A percentile compares a stretch with the other conserved stretches of the same genome.
Evolutionary conservation across 2,888 invertebrate species (phyloP).

Genomic region (Eretmocerus hayati): DNA sequence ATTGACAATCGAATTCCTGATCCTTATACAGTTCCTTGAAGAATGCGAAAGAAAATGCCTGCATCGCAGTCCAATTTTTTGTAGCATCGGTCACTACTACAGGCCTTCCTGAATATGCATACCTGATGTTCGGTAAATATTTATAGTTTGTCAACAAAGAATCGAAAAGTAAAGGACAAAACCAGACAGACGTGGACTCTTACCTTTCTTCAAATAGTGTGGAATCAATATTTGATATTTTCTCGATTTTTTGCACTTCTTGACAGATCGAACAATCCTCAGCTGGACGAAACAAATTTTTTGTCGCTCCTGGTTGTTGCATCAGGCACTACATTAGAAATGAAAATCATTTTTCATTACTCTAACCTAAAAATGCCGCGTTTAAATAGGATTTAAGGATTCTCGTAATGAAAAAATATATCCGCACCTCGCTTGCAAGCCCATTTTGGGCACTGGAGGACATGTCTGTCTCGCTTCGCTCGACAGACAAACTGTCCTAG

Average conservation of each 20-base stretch:
- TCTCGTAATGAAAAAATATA: too few relatives aligned
- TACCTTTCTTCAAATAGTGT: slow-evolving; percentile 65
- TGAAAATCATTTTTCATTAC: too few relatives aligned
- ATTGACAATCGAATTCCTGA: slow-evolving; percentile 66
- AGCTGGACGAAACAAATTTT: slow-evolving; percentile 62
- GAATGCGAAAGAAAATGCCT: slow-evolving; percentile 73
- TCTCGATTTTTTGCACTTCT: slow-evolving; percentile 57
- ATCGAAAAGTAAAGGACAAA: too few relatives aligned
- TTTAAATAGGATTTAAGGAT: too few relatives aligned
- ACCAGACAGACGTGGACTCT: too few relatives aligned
- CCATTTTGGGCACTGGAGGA: too few relatives aligned
- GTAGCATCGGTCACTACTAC: slow-evolving; percentile 82
- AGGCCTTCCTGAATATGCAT: slow-evolving; percentile 70
- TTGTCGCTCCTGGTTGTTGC: slow-evolving; percentile 32
- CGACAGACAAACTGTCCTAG: too few relatives aligned
- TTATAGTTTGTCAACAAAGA: too few relatives aligned
- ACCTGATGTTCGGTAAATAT: too few relatives aligned
- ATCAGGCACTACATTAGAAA: slow-evolving; percentile 39
- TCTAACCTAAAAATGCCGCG: too few relatives aligned
- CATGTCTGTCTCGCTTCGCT: too few relatives aligned
- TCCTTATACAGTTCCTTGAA: slow-evolving; percentile 70
- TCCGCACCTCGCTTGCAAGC: too few relatives aligned
- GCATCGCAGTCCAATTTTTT: slow-evolving; percentile 70
- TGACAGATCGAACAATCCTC: slow-evolving; percentile 74
- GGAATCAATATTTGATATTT: slow-evolving; percentile 60